Conservation (phyloP, 1,140 invertebrate genomes). For the Drosophila busckii region DNA sequence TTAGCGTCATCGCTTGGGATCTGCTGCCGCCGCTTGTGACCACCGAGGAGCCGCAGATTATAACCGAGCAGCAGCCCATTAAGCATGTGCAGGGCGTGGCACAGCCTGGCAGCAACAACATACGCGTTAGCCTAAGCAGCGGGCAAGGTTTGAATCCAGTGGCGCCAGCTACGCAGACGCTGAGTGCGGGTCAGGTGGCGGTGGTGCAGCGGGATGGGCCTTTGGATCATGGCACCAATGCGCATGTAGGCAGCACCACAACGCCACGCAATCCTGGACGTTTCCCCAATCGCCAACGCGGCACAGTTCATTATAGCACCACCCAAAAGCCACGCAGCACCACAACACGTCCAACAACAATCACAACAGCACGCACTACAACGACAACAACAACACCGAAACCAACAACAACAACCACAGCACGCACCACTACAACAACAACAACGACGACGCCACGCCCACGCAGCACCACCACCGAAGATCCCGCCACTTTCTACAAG, state of each 20-base stretch:
- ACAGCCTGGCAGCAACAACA: slow-evolving; percentile 54
- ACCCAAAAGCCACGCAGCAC: slow-evolving; percentile 17
- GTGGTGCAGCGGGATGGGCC: slow-evolving; percentile 34
- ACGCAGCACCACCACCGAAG: slow-evolving; percentile 30
- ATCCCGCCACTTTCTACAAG: slow-evolving; percentile 43
- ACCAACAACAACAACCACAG: slow-evolving; percentile 26
- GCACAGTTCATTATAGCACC: slow-evolving; percentile 58
- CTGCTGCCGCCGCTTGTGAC: slow-evolving; percentile 53
- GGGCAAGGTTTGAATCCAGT: slow-evolving; percentile 28
- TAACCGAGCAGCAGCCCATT: slow-evolving; percentile 43
- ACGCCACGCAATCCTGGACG: slow-evolving; percentile 33
- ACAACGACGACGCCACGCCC: slow-evolving; percentile 18
- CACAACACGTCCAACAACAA: slow-evolving; percentile 28
- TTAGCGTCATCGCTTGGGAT: slow-evolving; percentile 74
- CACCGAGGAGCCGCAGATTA: slow-evolving; percentile 41
- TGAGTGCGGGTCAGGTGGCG: slow-evolving; percentile 27
- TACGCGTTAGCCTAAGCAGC: slow-evolving; percentile 49
- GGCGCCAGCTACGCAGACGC: slow-evolving; percentile 4
- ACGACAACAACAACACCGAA: slow-evolving; percentile 29
- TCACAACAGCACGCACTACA: slow-evolving; percentile 10
- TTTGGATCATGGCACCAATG: slow-evolving; percentile 54
- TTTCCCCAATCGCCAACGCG: slow-evolving; percentile 49
- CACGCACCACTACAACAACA: slow-evolving; percentile 16
- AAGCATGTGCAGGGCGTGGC: slow-evolving; percentile 41
- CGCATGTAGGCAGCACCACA: slow-evolving; percentile 53